Percentiles rank a stretch among this genome's conserved stretches.
These are phyloP conservation scores for Dicrostonyx torquatus DNA, from an alignment of 2,797 vertebrate genomes.

Conservation along the genomic window DNA sequence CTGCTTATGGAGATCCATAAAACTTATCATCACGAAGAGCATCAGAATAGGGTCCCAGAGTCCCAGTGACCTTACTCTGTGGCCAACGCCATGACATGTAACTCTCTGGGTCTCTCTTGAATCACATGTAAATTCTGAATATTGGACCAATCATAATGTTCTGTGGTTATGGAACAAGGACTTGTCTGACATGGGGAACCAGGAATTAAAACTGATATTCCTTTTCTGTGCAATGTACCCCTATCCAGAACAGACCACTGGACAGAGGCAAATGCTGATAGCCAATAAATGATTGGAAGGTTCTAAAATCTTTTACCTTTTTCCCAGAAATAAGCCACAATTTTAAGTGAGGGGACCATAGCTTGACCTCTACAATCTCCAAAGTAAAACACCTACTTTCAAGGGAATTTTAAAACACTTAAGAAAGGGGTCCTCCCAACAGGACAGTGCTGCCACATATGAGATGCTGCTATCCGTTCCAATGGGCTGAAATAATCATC, in stretches of 20 bases:
- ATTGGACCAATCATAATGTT: not conserved
- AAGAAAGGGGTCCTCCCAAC: conserved; percentile 14
- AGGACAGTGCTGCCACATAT: conserved; percentile 12
- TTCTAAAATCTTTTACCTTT: not conserved
- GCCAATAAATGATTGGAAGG: not conserved
- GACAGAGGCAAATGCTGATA: not conserved
- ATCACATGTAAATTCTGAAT: conserved; percentile 41
- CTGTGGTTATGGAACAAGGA: not conserved
- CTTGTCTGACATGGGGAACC: conserved; percentile 9
- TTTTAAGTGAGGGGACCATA: not conserved
- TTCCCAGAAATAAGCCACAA: not conserved
- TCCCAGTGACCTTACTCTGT: not conserved
- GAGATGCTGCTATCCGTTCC: not conserved
- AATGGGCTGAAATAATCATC: conserved; percentile 46
- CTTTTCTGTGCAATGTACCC: not conserved
- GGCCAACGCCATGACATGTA: not conserved
- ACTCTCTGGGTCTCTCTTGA: conserved; percentile 35
- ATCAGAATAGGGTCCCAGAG: not conserved
- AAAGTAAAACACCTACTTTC: conserved; percentile 44
- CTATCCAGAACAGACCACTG: not conserved
- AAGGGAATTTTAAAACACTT: conserved; percentile 64
- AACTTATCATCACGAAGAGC: not conserved
- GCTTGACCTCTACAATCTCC: conserved; percentile 26
- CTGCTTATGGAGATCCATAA: not conserved
- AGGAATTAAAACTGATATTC: not conserved